Evolutionary conservation across 2,888 invertebrate species (phyloP), one percentile per base, ranked within the genome.

Genomic region (Apodemia hepburni): DNA sequence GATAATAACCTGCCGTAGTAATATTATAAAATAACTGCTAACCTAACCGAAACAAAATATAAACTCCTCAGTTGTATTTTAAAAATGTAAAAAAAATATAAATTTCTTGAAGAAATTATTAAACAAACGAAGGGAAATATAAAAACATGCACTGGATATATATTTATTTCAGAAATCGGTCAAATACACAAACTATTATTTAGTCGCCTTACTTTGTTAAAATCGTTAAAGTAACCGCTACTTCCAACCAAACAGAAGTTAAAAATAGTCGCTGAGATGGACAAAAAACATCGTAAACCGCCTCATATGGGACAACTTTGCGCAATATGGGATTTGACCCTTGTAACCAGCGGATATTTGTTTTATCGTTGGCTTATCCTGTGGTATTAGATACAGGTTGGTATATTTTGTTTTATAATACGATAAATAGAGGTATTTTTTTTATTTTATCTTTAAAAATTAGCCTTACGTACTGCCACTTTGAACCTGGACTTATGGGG

Each of bases 241-340:
- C 47, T 15, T 58, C 60, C 58, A 68, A 77, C 79, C 81, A 77
- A 77, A 78, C 79, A 75, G 75, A 77, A 81, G 78, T 79, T 87
- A 87, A 78, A 88, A 86, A 89, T 91, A 91, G 84, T 71, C 69
- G 63, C 69, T 66, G 71, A 73, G 76, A 72, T 85, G 84, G 84
- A 82, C 88, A 90, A 90, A 91, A 91, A 91, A 88, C 70, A 69
- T 69, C 73, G 69, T 68, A 72, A 67, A 68, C 75, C 75, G 71
- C 71, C 82, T 85, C 89, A 87, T 79, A 77, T 87, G 90, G 89
- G 76, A 80, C 79, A 80, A 80, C 81, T 84, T 82, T 83, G 81
- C 86, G 85, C 88, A 90, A 88, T 87, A 86, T 90, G 91, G 89
- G 82, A 76, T 88, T 83, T 90, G 90, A 90, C 91, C 89, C 82